Base-by-base conservation (phyloP, 2,888 invertebrate species). In the Nomada ruficornis region DNA sequence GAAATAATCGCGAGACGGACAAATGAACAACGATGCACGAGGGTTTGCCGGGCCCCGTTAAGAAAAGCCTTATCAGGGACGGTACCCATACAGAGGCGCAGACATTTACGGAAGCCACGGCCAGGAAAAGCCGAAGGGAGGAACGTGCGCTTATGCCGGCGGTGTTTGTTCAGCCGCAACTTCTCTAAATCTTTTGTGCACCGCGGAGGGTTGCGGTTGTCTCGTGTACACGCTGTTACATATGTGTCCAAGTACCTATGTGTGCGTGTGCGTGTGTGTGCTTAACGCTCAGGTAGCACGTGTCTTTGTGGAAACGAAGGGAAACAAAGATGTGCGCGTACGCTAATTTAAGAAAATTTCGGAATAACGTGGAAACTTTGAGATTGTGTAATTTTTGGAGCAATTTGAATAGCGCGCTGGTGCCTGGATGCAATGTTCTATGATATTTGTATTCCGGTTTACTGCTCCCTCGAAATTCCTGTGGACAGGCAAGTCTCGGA, bases 91-190 rank as follows among this genome's bases (percentile, higher is more conserved):
- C 57, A 72, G 83, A 72, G 75, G 26, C 78, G 60, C 47, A 71
- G 71, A 71, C 83, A 76, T 84, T 83, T 80, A 80, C 78, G 77
- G 74, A 62, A 68, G 77, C 59, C 71, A 13, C 63, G 54, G 26
- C 78, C 76, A 83, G 87, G 85, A 86, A 88, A 88, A 88, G 86
- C 88, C 82, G 83, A 85, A 85, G 87, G 89, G 87, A 89, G 88
- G 86, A 89, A 87, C 87, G 88, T 88, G 88, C 90, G 89, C 87
- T 88, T 89, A 89, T 87, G 88, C 86, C 86, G 88, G 84, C 86
- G 88, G 87, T 93, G 93, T 93, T 94, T 94, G 91, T 94, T 93
- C 93, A 94, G 93, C 93, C 93, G 93, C 93, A 91, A 93, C 93
- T 93, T 93, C 92, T 93, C 92, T 92, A 92, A 91, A 93, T 93